A percentile compares a stretch with the other conserved stretches of the same genome.
Conservation (phyloP, 2,888 invertebrate genomes). For the Limnephilus rhombicus region DNA sequence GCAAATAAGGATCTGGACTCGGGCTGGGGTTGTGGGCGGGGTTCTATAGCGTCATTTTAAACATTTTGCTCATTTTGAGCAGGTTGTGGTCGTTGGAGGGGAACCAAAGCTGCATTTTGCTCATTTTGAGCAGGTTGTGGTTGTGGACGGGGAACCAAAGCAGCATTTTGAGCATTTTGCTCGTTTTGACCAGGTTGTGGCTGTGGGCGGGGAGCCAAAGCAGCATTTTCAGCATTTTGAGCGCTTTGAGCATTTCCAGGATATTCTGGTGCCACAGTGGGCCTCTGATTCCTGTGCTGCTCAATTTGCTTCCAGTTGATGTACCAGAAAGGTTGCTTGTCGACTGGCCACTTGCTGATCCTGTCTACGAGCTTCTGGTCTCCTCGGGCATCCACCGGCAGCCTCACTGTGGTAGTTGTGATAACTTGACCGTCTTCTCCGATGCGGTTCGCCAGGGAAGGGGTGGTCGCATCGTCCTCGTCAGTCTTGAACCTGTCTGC, state of each 20-base stretch:
- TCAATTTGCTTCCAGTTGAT: conserved; percentile 84
- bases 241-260: neutral
- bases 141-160: neutral
- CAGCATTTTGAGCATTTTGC: too few species aligned
- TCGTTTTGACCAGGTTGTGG: too few species aligned
- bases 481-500: conserved; percentile 71
- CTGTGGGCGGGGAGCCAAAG: neutral
- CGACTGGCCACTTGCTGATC: conserved; percentile 81
- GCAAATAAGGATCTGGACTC: neutral
- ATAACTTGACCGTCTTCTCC: conserved; percentile 71
- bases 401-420: conserved; percentile 70
- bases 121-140: conserved; percentile 67
- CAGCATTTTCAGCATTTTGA: conserved; percentile 68
- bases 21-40: neutral
- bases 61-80: too few species aligned
- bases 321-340: conserved; percentile 86
- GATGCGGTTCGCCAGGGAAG: conserved; percentile 75
- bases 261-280: neutral
- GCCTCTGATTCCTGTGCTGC: conserved; percentile 74
- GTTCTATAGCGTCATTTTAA: neutral
- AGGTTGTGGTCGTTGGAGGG: neutral
- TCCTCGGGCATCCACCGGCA: conserved; percentile 83
- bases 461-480: conserved; percentile 66
- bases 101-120: neutral
- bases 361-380: conserved; percentile 80